Percentiles rank a stretch among this genome's conserved stretches.
Evolutionary conservation across 2,888 invertebrate species (phyloP).

Genomic region (Eudasyphora cyanicolor): DNA sequence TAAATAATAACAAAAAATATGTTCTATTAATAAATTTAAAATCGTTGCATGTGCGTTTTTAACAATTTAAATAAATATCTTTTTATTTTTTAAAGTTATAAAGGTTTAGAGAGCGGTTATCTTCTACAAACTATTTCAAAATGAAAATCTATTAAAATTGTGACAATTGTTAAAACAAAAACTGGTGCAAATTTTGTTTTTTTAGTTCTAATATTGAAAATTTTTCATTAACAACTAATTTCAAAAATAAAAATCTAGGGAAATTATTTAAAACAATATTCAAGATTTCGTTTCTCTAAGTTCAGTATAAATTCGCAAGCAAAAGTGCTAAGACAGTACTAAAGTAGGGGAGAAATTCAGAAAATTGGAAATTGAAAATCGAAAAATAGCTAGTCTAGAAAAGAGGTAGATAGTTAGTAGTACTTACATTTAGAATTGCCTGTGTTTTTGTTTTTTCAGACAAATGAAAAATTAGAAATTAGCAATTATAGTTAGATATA

Average conservation of each 20-base stretch:
- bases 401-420: constrained; percentile 45
- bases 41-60: not conserved
- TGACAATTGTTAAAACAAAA: not conserved
- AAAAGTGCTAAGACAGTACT: too few species aligned
- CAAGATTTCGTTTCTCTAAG: not conserved
- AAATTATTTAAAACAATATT: not conserved
- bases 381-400: not conserved
- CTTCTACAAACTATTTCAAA: not conserved
- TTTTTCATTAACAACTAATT: not conserved
- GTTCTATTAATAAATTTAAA: not conserved
- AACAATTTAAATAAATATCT: too few species aligned
- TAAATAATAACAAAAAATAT: too few species aligned
- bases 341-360: not conserved
- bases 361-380: not conserved
- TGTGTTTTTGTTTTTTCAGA: constrained; percentile 71
- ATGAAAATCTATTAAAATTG: not conserved
- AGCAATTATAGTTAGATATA: constrained; percentile 56
- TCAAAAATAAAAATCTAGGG: not conserved
- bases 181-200: too few species aligned
- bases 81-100: too few species aligned
- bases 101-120: too few species aligned
- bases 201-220: not conserved
- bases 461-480: constrained; percentile 71
- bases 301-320: not conserved
- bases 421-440: constrained; percentile 80